These are phyloP conservation scores for Dusona sp. DNA, from an alignment of 2,888 invertebrate genomes.

Conservation along the genomic window DNA sequence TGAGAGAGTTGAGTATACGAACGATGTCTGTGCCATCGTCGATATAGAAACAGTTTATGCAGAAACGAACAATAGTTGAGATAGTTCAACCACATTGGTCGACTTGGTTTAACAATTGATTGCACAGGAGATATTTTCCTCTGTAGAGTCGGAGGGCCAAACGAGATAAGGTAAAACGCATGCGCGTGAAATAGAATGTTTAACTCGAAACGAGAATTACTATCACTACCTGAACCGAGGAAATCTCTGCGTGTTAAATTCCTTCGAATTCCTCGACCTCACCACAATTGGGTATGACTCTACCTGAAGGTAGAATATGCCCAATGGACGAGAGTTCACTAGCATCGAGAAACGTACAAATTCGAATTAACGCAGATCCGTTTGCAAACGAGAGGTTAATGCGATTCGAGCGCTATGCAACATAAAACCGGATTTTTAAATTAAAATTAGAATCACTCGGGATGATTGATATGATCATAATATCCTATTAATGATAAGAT, in stretches of 20 bases:
- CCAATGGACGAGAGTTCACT: slow-evolving; percentile 23
- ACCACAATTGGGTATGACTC: slow-evolving; percentile 60
- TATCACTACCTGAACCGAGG: slow-evolving; percentile 41
- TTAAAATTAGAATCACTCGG: neutral
- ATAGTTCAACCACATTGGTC: slow-evolving; percentile 62
- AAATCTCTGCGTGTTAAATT: slow-evolving; percentile 56
- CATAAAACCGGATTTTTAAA: neutral
- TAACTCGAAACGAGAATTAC: slow-evolving; percentile 53
- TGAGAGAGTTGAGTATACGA: slow-evolving; percentile 1
- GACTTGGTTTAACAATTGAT: slow-evolving; percentile 63
- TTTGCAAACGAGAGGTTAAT: slow-evolving; percentile 19
- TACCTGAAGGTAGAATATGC: slow-evolving; percentile 30
- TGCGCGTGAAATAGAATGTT: slow-evolving; percentile 58
- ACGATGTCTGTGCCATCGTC: slow-evolving; percentile 23
- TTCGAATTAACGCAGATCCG: slow-evolving; percentile 42
- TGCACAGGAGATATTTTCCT: slow-evolving; percentile 43
- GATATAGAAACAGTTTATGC: slow-evolving; percentile 5
- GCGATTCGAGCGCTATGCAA: neutral
- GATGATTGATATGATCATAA: neutral
- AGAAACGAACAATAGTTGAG: slow-evolving; percentile 57
- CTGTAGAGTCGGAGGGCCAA: slow-evolving; percentile 20
- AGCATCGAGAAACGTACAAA: slow-evolving; percentile 33
- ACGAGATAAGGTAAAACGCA: slow-evolving; percentile 23
- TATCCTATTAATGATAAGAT: neutral
- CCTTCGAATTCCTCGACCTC: slow-evolving; percentile 53